Evolutionary conservation across 2,113 vertebrate genomes (phyloP), one percentile per base, ranked within the genome.

Genomic region (Ceyx melanurus): DNA sequence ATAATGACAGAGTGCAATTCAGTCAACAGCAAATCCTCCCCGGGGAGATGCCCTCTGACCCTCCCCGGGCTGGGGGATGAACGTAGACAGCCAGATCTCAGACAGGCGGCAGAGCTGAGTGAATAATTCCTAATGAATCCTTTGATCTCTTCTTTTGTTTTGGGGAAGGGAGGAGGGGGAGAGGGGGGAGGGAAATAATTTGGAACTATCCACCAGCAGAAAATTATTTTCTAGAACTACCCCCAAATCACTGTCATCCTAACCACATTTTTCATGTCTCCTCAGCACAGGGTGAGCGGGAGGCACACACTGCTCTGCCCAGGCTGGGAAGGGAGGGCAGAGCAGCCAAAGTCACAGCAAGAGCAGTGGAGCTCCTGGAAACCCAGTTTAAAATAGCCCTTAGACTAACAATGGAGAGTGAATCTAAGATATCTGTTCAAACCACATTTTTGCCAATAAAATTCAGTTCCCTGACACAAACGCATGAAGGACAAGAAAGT

Each of bases 1-100:
- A 96, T 96, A 96, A 96, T 96, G 96, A 96, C 96, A 94, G 94
- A 96, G 96, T 94, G 95, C 92, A 95, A 95, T 96, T 96, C 96
- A 96, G 95, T 95, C 96, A 96, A 96, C 94, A 96, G 96, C 95
- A 96, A 96, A 96, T 95, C 93, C 92, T 96, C 96, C 92, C 92
- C 85, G 20, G 91, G 95, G 96, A 94, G 95, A 74, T 91, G 96
- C 79, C 96, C 96, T 89, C 95, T 96, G 96, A 96, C 96, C 94
- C 56, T 20, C 76, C 89, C 95, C 28, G 91, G 92, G 94, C 95
- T 92, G 85, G 79, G 82, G 91, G 96, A 95, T 96, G 95, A 96
- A 94, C 80, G 13, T 43, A 80, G 92, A 89, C 91, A 94, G 94
- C 72, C 95, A 93, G 85, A 96, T 92, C 91, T 93, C 96, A 96